Percentiles rank a stretch among this genome's conserved stretches.
Conservation (phyloP, 1,140 invertebrate species). For the Oryctes rhinoceros region DNA sequence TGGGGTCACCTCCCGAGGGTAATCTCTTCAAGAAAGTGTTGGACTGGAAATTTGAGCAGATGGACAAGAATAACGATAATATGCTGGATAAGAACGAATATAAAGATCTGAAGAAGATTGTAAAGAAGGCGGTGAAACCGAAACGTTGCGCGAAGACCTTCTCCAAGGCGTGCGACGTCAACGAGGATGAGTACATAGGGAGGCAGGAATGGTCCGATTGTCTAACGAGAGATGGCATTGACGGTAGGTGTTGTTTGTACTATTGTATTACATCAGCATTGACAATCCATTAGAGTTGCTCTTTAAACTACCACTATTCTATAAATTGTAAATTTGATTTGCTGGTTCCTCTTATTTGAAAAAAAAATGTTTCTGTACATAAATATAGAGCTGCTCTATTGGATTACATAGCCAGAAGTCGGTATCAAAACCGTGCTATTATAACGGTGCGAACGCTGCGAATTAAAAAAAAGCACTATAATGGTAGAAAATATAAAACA, state of each 20-base stretch:
- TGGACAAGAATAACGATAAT: conserved; percentile 82
- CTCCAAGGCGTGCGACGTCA: conserved; percentile 83
- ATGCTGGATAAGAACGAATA: conserved; percentile 82
- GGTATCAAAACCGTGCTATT: no score
- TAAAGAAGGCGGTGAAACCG: conserved; percentile 87
- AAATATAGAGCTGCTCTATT: no score
- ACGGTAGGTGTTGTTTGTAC: conserved; percentile 60
- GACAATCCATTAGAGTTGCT: neutral
- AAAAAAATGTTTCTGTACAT: no score
- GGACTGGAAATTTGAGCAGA: conserved; percentile 86
- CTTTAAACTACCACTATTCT: neutral
- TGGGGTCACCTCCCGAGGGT: conserved; percentile 44
- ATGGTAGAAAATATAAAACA: no score
- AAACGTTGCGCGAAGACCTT: conserved; percentile 89
- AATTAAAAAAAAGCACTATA: no score
- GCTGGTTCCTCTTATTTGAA: no score
- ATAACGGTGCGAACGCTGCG: no score
- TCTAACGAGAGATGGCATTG: conserved; percentile 72
- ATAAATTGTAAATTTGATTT: no score
- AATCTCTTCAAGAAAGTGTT: conserved; percentile 66
- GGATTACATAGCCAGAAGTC: no score
- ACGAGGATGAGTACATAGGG: conserved; percentile 79
- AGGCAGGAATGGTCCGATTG: conserved; percentile 85
- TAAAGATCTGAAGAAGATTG: conserved; percentile 77
- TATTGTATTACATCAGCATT: neutral